phyloP scores from a whole-genome alignment of 2,797 vertebrate genomes.

The Anolis apletophallus region DNA sequence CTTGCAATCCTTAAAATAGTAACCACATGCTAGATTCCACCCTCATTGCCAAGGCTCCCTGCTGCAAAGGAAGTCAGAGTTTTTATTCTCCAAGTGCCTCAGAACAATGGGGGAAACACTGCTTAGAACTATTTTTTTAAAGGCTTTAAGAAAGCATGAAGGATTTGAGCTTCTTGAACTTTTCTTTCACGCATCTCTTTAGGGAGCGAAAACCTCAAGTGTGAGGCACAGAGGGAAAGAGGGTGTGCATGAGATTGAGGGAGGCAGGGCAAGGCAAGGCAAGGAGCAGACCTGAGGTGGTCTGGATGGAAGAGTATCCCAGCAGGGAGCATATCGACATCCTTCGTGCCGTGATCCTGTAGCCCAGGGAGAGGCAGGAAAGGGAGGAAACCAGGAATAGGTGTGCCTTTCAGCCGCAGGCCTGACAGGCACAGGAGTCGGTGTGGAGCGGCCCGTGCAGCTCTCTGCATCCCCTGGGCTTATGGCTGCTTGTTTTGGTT shows the following conservation, averaged over 20 bases:
- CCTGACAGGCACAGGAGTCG: background rate
- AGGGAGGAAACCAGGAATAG: slow-evolving; percentile 24
- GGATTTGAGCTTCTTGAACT: slow-evolving; percentile 28
- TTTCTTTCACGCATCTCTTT: background rate
- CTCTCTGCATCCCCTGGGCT: background rate
- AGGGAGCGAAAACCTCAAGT: background rate
- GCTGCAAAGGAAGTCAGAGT: slow-evolving; percentile 67
- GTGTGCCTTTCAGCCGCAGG: slow-evolving; percentile 3
- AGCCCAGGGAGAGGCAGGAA: slow-evolving; percentile 31
- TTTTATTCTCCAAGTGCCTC: slow-evolving; percentile 62
- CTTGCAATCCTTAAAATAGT: slow-evolving; percentile 73
- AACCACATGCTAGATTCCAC: slow-evolving; percentile 34
- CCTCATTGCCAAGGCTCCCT: slow-evolving; percentile 63
- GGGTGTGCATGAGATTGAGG: background rate
- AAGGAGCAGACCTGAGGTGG: background rate
- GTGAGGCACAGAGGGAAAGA: background rate
- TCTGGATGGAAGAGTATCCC: too few relatives aligned
- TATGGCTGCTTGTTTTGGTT: slow-evolving; percentile 14
- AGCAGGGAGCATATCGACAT: too few relatives aligned
- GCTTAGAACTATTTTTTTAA: background rate
- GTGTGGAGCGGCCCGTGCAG: background rate
- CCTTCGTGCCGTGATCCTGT: background rate
- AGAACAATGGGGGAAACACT: slow-evolving; percentile 68
- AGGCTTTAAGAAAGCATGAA: background rate
- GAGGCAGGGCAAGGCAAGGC: background rate